A percentile compares a stretch with the other conserved stretches of the same genome.
phyloP scores from a whole-genome alignment of 2,888 invertebrate genomes.

The Latrodectus hesperus region DNA sequence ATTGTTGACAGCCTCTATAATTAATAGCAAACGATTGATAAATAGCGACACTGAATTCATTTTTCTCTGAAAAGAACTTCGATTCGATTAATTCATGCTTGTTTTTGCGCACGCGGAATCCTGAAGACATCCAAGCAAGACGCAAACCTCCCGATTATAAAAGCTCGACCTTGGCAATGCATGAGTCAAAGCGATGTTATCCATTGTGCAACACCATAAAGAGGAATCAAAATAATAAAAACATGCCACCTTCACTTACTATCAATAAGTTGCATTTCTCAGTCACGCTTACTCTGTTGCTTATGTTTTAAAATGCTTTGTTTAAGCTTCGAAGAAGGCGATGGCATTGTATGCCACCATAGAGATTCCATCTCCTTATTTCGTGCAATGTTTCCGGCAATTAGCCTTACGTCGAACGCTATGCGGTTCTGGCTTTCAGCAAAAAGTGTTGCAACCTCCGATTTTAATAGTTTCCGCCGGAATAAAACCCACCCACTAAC shows the following conservation, averaged over 20 bases:
- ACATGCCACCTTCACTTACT: conserved; percentile 46
- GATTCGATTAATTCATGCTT: not conserved
- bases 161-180: conserved; percentile 53
- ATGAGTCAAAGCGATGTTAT: conserved; percentile 65
- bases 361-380: conserved; percentile 40
- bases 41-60: no score
- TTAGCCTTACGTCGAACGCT: conserved; percentile 45
- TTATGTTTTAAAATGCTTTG: conserved; percentile 64
- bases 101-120: not conserved
- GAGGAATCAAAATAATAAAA: conserved; percentile 54
- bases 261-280: conserved; percentile 63
- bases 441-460: conserved; percentile 37
- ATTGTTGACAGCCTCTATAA: no score
- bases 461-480: conserved; percentile 52
- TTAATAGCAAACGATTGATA: no score
- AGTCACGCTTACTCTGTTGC: conserved; percentile 62
- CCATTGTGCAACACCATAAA: conserved; percentile 62
- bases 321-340: conserved; percentile 40
- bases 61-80: not conserved
- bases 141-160: conserved; percentile 21
- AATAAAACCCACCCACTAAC: not conserved
- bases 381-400: conserved; percentile 54
- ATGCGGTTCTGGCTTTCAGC: conserved; percentile 16
- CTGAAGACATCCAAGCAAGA: not conserved
- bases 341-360: conserved; percentile 47